Evolutionary conservation across 2,113 vertebrate genomes (phyloP), one percentile per base, ranked within the genome.

Genomic region (Ivindomyrus marchei): DNA sequence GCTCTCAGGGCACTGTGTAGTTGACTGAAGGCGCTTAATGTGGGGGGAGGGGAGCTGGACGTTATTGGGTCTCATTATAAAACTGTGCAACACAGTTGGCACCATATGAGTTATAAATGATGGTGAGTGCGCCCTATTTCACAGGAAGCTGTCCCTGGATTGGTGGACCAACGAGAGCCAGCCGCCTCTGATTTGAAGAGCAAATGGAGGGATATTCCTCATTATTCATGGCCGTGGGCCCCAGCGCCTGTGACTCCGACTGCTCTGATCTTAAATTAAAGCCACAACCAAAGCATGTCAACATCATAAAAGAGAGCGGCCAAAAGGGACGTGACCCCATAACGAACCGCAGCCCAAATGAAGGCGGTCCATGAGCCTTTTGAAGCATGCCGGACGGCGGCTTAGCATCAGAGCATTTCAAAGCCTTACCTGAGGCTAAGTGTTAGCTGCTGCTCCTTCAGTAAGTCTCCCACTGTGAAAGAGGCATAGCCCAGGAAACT

Each of bases 401-500:
- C n/a, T 31, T 19, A 19, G 17, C 4, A 53, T 31, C 13, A 3
- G 49, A 36, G 85, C 47, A 77, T 74, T 88, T 90, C 36, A 88
- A 56, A 85, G 47, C 89, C 97, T 95, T 93, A 99, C 98, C 97
- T 98, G 87, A 99, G 96, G 89, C 95, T 97, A 91, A 99, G 96
- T 90, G 96, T 96, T 92, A 99, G 92, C 89, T 95, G 96, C 5
- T 98, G 97, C 91, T 98, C 97, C 94, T 97, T 97, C 90, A 99
- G 94, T 90, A 99, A 94, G 56, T 99, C 97, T 31, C 96, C 96
- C 2, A 99, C 96, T 90, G 96, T 96, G 94, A 99, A 99, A 74
- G 97, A 97, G 90, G 97, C 93, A 91, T 93, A 97, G 62, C 98
- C 98, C 95, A 99, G 96, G 95, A 98, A 97, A 90, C 95, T 97